A percentile compares a stretch with the other conserved stretches of the same genome.
Conservation (phyloP, 2,113 vertebrate species). For the Nansenia antarctica region DNA sequence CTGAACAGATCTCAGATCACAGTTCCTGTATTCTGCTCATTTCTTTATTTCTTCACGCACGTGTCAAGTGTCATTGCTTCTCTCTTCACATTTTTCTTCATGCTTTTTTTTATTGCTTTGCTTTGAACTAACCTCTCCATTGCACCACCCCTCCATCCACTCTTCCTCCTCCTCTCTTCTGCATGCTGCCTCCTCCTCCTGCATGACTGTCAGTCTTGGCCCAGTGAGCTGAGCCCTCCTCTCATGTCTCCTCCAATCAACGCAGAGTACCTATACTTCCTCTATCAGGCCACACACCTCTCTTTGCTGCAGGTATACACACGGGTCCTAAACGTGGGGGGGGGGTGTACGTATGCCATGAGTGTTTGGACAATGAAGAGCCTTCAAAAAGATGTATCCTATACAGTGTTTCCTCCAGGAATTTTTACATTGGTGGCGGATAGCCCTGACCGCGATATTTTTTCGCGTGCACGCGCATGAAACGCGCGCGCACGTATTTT, state of each 20-base stretch:
- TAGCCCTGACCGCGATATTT: too few species aligned
- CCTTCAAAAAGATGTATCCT: not conserved
- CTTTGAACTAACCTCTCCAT: slow-evolving; percentile 11
- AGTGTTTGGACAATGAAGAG: not conserved
- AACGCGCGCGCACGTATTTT: too few species aligned
- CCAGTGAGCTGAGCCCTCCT: slow-evolving; percentile 68
- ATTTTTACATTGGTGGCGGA: too few species aligned
- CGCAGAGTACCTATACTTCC: slow-evolving; percentile 78
- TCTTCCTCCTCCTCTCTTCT: slow-evolving; percentile 17
- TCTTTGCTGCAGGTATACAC: slow-evolving; percentile 64
- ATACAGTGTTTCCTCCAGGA: too few species aligned
- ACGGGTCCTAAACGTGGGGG: slow-evolving; percentile 7
- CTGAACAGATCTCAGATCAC: too few species aligned
- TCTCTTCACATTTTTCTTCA: not conserved
- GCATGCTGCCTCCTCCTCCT: slow-evolving; percentile 64
- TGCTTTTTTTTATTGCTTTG: not conserved
- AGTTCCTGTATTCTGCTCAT: too few species aligned
- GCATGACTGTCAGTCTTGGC: slow-evolving; percentile 72
- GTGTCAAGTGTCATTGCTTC: not conserved
- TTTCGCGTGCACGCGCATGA: too few species aligned
- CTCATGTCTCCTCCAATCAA: slow-evolving; percentile 77
- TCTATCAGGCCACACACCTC: slow-evolving; percentile 75
- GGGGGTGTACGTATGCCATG: not conserved
- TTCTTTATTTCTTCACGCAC: not conserved
- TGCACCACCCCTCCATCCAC: slow-evolving; percentile 13